These are phyloP conservation scores for Dendrocincla tyrannina DNA, from an alignment of 2,797 vertebrate genomes.

Conservation along the genomic window DNA sequence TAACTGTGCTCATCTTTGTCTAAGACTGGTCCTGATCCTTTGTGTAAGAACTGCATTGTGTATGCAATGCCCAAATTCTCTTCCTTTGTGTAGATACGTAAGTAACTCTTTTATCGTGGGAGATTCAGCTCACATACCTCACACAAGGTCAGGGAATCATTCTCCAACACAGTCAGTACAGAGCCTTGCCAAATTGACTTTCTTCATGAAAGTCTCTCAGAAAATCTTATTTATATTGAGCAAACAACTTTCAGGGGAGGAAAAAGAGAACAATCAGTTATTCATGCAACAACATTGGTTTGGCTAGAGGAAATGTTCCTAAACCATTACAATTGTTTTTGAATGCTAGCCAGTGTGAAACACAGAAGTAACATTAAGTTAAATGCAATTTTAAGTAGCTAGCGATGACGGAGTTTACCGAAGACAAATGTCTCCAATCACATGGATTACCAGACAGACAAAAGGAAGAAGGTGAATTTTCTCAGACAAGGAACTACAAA, in stretches of 20 bases:
- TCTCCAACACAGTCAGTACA: not conserved
- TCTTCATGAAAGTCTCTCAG: conserved; percentile 1
- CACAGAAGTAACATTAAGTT: conserved; percentile 2
- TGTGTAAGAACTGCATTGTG: not conserved
- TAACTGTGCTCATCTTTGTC: not conserved
- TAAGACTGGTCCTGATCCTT: not conserved
- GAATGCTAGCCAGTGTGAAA: conserved; percentile 24
- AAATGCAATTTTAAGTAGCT: conserved; percentile 17
- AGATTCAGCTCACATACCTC: not conserved
- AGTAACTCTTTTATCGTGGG: not conserved
- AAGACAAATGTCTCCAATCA: not conserved
- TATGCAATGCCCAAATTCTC: not conserved
- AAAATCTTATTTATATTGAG: conserved; percentile 23
- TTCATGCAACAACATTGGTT: conserved; percentile 9
- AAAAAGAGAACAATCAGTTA: conserved; percentile 61
- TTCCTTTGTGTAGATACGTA: not conserved
- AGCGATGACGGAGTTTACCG: not conserved
- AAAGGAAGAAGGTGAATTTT: not conserved
- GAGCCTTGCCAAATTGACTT: not conserved
- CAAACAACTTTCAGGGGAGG: conserved; percentile 22
- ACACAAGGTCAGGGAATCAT: not conserved
- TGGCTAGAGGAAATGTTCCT: conserved; percentile 43
- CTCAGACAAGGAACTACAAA: not conserved
- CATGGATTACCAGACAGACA: not conserved
- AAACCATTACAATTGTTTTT: conserved; percentile 43